Evolutionary conservation across 1,140 invertebrate species (phyloP), one percentile per base, ranked within the genome.

Genomic region (Aplysia californica): DNA sequence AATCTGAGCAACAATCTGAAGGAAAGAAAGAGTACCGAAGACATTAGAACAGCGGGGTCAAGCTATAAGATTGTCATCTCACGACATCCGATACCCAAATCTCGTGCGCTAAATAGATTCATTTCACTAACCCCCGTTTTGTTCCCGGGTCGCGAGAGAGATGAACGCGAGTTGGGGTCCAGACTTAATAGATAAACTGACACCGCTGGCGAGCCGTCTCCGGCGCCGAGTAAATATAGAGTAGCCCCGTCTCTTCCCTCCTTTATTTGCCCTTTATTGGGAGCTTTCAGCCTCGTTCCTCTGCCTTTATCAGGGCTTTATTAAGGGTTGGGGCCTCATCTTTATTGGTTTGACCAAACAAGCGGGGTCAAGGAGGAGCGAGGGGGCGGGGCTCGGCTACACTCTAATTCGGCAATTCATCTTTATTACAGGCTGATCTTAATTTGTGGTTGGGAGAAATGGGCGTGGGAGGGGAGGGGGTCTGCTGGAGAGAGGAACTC

Each of bases 401-500:
- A 20, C 55, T 39, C 70, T 73, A 73, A 59, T 73, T 61, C 35
- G 56, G 70, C 70, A 73, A 73, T 73, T 61, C 70, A 73, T 73
- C 70, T 73, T 73, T 73, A 73, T 73, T 61, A 73, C 56, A 35
- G 70, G 23, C 69, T 39, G 55, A 61, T 59, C 33, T 73, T 73
- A 73, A 73, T 73, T 73, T 61, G 55, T 38, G 58, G 70, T 35
- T 73, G n/a, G 55, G 44, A n/a, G 58, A 38, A 26, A 39, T 61
- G 56, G 56, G 70, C 55, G 70, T 59, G 56, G 35, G 35, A 38
- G 55, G 56, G 33, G 70, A 1, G 18, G 56, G 55, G 70, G n/a
- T 61, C 38, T n/a, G n/a, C n/a, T n/a, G n/a, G 21, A 18, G 56
- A 73, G n/a, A 56, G 55, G 68, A 70, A 70, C 68, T 23, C 68